phyloP scores from a whole-genome alignment of 2,797 vertebrate species.

The Aulostomus chinensis region DNA sequence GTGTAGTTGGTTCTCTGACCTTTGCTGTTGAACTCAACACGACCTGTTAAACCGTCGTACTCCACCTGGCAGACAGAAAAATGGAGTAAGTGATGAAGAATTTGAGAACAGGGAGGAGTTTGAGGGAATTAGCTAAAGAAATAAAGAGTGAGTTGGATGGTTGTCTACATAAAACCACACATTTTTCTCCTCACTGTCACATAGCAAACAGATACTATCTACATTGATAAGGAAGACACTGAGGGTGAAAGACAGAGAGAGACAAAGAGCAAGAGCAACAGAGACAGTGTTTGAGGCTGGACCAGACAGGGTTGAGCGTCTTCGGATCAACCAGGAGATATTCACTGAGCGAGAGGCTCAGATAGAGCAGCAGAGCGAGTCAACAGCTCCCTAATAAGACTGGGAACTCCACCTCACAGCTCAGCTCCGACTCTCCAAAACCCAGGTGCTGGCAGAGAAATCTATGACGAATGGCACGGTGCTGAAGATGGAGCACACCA shows the following conservation, averaged over 20 bases:
- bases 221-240: too few species aligned
- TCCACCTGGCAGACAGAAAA: constrained; percentile 81
- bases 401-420: constrained; percentile 59
- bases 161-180: too few species aligned
- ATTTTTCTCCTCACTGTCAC: too few species aligned
- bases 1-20: constrained; percentile 95
- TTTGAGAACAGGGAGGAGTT: constrained; percentile 3
- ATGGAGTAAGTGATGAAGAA: constrained; percentile 8
- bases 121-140: too few species aligned
- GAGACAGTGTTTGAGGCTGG: constrained; percentile 24
- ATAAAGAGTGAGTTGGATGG: too few species aligned
- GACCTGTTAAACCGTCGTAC: constrained; percentile 91
- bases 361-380: constrained; percentile 44
- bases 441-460: constrained; percentile 56
- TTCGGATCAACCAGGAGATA: constrained; percentile 47
- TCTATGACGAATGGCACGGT: constrained; percentile 64
- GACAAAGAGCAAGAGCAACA: constrained; percentile 13
- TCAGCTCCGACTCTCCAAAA: constrained; percentile 48
- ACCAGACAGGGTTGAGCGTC: constrained; percentile 43
- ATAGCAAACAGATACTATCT: too few species aligned
- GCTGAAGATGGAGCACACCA: constrained; percentile 53
- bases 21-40: constrained; percentile 95
- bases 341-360: constrained; percentile 42
- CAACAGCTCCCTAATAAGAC: constrained; percentile 58
- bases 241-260: too few species aligned